Evolutionary conservation across 1,140 invertebrate species (phyloP), one percentile per base, ranked within the genome.

Genomic region (Drosophila nigromelanica): DNA sequence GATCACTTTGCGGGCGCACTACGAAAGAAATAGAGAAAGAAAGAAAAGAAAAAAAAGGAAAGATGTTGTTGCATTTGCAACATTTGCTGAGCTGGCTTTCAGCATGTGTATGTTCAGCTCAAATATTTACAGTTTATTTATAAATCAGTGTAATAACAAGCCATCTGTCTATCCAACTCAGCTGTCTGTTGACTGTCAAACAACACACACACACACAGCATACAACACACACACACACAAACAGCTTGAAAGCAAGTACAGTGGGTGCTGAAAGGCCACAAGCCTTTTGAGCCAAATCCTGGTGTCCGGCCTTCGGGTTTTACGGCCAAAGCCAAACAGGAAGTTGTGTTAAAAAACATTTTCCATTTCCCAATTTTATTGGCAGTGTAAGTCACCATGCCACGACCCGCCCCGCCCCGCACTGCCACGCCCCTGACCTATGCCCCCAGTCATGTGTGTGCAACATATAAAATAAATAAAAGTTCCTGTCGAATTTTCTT

Each of bases 121-220:
- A 82, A 82, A 89, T 89, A 89, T 87, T 89, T 89, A 82, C 83
- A 87, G 71, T 87, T 87, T 87, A 82, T 87, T 87, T 87, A 87
- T 82, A 87, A 87, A 87, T 87, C 82, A 89, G 76, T 87, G 82
- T 87, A 89, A 87, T 87, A 87, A 87, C 82, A 89, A 89, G 78
- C 76, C 78, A 78, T 89, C 83, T 76, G 58, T 62, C 73, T 76
- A 51, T 72, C 68, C 62, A 59, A 37, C 58, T 67, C 10, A 24
- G 50, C 58, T 76, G 75, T 75, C 72, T 63, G 62, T 70, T 66
- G 78, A 42, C 79, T 80, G 78, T 68, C 79, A 80, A 66, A 58
- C 64, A 59, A 47, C 54, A 59, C 54, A 72, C 48, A 66, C 35
- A 45, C 18, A 58, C 27, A 47, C 37, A 35, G n/a, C n/a, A n/a